Base-by-base conservation (phyloP, 2,888 invertebrate species). In the Sesamia inferens region DNA sequence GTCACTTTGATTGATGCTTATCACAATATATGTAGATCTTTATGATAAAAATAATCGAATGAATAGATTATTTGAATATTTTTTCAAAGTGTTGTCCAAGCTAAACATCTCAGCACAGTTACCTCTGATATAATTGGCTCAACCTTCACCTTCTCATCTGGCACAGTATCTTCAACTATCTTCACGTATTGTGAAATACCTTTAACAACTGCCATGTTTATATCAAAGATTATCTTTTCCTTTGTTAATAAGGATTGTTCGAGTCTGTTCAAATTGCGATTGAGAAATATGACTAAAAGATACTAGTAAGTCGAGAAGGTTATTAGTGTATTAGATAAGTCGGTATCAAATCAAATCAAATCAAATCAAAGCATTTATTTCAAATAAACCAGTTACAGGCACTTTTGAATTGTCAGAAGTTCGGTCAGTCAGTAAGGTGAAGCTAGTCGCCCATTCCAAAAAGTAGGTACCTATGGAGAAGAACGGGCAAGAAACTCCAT, bases 101-200 rank as follows among this genome's bases (percentile, higher is more conserved):
- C 13, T 4, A 14, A 4, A 8, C 42, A 19, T 54, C 19, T 19
- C 24, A 55, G 10, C 16, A 44, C 39, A 57, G 13, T 39, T 57
- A 14, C 13, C 42, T 58, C n/a, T 44, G 6, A 51, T 44, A 51
- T 64, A 77, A 75, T 71, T 19, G 7, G n/a, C 13, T 64, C 10
- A 71, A 64, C 79, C 79, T 82, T 79, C 67, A 82, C 67, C 67
- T 79, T 82, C 31, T 47, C 58, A 76, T 57, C 66, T 42, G 24
- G 14, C 47, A 24, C 42, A 51, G 58, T 16, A 44, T 74, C 42
- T 47, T 57, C 51, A 76, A 76, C 59, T 44, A 65, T 81, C 54
- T 63, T 77, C 11, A 55, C 31, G 39, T 66, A 64, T 76, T 82
- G 42, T 59, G 79, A 63, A 81, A 81, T 57, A 39, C 4, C 24